These are phyloP conservation scores for Nomia melanderi DNA, from an alignment of 1,140 invertebrate species.

Conservation along the genomic window DNA sequence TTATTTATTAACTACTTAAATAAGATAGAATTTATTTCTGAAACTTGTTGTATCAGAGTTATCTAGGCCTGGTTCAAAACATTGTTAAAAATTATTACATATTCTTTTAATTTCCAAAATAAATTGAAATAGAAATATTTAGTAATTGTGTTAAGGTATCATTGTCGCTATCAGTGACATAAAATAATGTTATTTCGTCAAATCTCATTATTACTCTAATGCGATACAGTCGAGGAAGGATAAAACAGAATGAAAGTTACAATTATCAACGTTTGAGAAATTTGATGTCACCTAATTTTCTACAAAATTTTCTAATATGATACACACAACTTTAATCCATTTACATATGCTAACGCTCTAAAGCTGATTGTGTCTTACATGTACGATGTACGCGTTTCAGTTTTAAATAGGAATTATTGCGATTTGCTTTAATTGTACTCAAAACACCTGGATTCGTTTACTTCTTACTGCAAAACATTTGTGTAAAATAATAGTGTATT, in stretches of 20 bases:
- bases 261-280: slow-evolving; percentile 1
- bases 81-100: too few relatives aligned
- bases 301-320: slow-evolving; percentile 2
- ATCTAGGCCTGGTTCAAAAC: too few relatives aligned
- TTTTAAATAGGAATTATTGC: not conserved
- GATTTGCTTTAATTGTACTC: not conserved
- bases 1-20: too few relatives aligned
- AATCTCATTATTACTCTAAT: not conserved
- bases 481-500: not conserved
- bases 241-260: slow-evolving; percentile 2
- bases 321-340: slow-evolving; percentile 2
- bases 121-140: too few relatives aligned
- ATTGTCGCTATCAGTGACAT: too few relatives aligned
- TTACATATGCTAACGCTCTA: not conserved
- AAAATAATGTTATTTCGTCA: too few relatives aligned
- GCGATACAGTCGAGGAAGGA: too few relatives aligned
- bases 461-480: not conserved
- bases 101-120: too few relatives aligned
- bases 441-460: not conserved
- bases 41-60: too few relatives aligned
- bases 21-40: too few relatives aligned
- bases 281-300: slow-evolving; percentile 5
- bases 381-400: not conserved
- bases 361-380: too few relatives aligned
- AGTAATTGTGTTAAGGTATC: too few relatives aligned